Base-by-base conservation (phyloP, 2,888 invertebrate genomes). In the Drosophila sordidula region DNA sequence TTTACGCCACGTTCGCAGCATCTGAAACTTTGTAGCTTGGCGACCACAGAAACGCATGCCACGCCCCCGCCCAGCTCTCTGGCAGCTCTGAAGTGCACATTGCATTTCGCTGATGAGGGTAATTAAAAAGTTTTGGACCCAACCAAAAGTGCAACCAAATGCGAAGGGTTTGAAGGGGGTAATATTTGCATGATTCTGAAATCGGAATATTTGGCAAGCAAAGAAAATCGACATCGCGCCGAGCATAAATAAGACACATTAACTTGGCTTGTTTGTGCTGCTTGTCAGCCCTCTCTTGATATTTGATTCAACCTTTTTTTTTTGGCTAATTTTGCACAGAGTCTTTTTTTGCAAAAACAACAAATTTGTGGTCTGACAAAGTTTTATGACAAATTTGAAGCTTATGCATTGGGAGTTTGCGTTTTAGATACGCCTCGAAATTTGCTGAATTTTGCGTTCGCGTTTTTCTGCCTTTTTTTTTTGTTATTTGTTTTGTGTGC, bases 41-140 rank as follows among this genome's bases (percentile, higher is more conserved):
- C 57, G 50, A 58, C 78, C 74, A 41, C 78, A 78, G 32, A 29
- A 42, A 44, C 36, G 54, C 45, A 49, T 51, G 16, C 22, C 50
- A 22, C 39, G 4, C 36, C 8, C 39, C 14, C 38, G 38, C 34
- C 6, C 42, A 34, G 34, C 49, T 49, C 55, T 50, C 55, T 42
- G 38, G 42, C 49, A 42, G 73, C 58, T 39, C 41, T 57, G 29
- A 56, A 70, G 69, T 67, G 74, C 59, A 70, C 72, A 71, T 59
- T 80, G 79, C 75, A 75, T 72, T 87, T 84, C 68, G 85, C 79
- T 87, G 86, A 89, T 86, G 86, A 78, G 86, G 88, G 89, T 86
- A 86, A 86, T 86, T 86, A 89, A 89, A 89, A 86, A 89, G 74
- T 86, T 86, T 81, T 57, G 26, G 61, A 57, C 54, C 22, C 58